phyloP scores from a whole-genome alignment of 2,113 vertebrate genomes.

The Mandrillus leucophaeus region DNA sequence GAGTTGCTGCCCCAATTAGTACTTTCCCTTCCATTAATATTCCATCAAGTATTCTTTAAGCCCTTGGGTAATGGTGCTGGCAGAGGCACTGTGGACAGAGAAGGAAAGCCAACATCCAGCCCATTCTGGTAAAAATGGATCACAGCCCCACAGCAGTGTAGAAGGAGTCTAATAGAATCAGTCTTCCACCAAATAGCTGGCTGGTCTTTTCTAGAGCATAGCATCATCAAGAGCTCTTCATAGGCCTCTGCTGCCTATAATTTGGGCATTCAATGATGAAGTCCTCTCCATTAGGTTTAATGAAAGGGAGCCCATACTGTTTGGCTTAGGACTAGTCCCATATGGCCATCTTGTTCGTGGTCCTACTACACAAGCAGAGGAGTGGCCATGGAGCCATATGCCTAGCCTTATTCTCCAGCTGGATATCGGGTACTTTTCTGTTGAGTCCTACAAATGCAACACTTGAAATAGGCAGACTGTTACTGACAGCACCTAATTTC shows the following conservation, averaged over 20 bases:
- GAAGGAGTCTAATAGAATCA: neutral
- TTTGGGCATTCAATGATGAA: neutral
- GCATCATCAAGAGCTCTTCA: neutral
- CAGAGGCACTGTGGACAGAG: neutral
- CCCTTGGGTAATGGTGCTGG: neutral
- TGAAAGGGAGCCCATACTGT: neutral
- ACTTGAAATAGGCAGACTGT: too few relatives aligned
- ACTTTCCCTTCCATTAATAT: neutral
- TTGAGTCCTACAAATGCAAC: neutral
- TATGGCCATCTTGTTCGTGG: neutral
- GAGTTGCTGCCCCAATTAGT: neutral
- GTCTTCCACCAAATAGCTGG: neutral
- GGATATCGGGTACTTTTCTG: too few relatives aligned
- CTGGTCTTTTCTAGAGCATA: rapidly evolving
- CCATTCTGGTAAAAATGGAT: neutral
- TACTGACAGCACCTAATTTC: rapidly evolving
- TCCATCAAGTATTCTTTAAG: neutral
- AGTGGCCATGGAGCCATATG: too few relatives aligned
- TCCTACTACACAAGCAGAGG: neutral
- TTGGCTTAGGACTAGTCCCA: neutral
- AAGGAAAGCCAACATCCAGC: neutral
- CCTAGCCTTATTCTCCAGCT: too few relatives aligned
- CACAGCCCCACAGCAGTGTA: neutral
- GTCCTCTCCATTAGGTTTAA: neutral
- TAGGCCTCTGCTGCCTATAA: neutral